Conservation (phyloP, 1,140 invertebrate species). For the Helicoverpa armigera region DNA sequence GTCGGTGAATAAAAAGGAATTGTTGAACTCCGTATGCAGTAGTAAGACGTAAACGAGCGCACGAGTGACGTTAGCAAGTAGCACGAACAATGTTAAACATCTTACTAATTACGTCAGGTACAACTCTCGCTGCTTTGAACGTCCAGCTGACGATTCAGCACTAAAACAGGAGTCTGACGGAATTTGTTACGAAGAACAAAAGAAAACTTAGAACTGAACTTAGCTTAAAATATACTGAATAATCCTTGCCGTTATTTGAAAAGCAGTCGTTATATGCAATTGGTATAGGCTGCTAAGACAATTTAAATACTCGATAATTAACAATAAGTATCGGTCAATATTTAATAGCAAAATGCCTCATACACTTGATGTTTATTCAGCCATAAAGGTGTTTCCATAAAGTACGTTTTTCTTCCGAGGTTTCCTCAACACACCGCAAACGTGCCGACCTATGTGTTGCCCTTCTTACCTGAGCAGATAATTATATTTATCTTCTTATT, state of each 20-base stretch:
- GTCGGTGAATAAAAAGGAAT: no score
- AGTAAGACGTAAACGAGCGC: neutral
- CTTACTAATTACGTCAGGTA: neutral
- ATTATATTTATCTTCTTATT: neutral
- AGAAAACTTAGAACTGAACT: no score
- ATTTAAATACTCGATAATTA: neutral
- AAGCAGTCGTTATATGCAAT: neutral
- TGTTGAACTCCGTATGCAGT: no score
- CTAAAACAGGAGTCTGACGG: neutral
- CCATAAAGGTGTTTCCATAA: no score
- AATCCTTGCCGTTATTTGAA: no score
- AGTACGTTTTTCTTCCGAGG: no score
- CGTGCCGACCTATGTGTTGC: no score
- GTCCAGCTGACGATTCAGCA: no score
- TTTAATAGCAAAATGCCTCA: neutral
- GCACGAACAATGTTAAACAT: slow-evolving; percentile 23
- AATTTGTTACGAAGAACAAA: neutral
- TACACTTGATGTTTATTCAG: neutral
- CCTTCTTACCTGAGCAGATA: neutral
- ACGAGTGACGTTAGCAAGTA: neutral
- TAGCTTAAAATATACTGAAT: no score
- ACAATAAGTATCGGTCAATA: neutral
- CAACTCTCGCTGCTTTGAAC: slow-evolving; percentile 10
- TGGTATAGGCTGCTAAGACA: neutral
- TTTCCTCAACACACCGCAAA: no score